phyloP scores from a whole-genome alignment of 1,140 invertebrate genomes.

The Eubasilissa regina region DNA sequence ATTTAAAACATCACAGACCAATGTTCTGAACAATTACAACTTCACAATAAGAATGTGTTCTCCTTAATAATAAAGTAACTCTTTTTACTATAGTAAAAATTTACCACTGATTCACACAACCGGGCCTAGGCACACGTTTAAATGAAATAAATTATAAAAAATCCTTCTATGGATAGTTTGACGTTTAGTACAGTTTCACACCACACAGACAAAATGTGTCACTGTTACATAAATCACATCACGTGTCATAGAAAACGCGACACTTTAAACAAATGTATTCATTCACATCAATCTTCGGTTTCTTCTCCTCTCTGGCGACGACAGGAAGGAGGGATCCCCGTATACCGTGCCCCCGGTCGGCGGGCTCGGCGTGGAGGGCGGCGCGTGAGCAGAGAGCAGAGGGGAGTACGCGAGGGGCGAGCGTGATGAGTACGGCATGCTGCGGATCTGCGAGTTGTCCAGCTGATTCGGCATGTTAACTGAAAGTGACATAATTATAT shows the following conservation, averaged over 20 bases:
- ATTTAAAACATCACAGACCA: too few species aligned
- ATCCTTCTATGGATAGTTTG: background rate
- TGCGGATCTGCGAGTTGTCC: conserved; percentile 49
- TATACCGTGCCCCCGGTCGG: conserved; percentile 35
- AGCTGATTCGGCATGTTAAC: background rate
- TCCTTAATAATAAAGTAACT: too few species aligned
- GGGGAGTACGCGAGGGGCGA: conserved; percentile 28
- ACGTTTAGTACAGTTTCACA: background rate
- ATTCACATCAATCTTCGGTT: conserved; percentile 47
- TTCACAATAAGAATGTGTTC: too few species aligned
- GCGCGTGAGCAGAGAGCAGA: background rate
- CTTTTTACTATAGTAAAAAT: too few species aligned
- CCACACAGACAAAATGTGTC: background rate
- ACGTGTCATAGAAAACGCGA: background rate
- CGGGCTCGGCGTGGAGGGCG: background rate
- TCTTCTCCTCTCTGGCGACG: conserved; percentile 42
- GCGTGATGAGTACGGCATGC: conserved; percentile 40
- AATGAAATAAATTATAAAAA: too few species aligned
- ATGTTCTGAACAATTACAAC: too few species aligned
- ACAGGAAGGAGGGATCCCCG: conserved; percentile 54
- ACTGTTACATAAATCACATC: background rate
- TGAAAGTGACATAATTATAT: background rate
- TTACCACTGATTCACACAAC: too few species aligned
- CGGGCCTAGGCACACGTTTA: too few species aligned
- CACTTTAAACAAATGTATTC: background rate